phyloP scores from a whole-genome alignment of 2,797 vertebrate species.

The Fundulus diaphanus region DNA sequence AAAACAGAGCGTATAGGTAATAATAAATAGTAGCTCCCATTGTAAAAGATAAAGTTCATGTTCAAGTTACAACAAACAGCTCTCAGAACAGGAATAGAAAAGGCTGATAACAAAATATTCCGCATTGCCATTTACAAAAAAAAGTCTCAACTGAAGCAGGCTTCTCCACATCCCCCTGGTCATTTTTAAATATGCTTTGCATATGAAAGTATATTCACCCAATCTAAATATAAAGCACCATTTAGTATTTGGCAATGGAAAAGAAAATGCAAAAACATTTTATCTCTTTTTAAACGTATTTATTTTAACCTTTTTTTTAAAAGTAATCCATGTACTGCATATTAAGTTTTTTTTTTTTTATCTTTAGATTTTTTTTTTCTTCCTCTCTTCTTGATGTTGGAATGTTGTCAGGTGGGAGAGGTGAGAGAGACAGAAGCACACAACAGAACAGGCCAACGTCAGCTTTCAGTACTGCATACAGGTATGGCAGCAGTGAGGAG shows the following conservation, averaged over 20 bases:
- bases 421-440: slow-evolving; percentile 93
- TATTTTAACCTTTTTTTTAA: slow-evolving; percentile 76
- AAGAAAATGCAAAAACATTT: slow-evolving; percentile 92
- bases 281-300: slow-evolving; percentile 78
- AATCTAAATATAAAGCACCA: slow-evolving; percentile 99
- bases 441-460: slow-evolving; percentile 98
- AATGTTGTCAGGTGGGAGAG: slow-evolving; percentile 94
- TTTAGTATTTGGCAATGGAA: slow-evolving; percentile 99
- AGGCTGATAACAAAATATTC: slow-evolving; percentile 99
- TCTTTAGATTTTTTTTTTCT: slow-evolving; percentile 20
- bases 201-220: slow-evolving; percentile 96
- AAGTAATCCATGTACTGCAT: slow-evolving; percentile 94
- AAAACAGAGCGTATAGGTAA: slow-evolving; percentile 97
- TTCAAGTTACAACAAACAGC: slow-evolving; percentile 99
- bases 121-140: slow-evolving; percentile 99
- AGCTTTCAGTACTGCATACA: slow-evolving; percentile 99
- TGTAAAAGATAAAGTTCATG: slow-evolving; percentile 99
- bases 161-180: slow-evolving; percentile 86
- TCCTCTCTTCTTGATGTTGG: slow-evolving; percentile 86
- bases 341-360: slow-evolving; percentile 82
- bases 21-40: slow-evolving; percentile 99
- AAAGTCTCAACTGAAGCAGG: slow-evolving; percentile 98
- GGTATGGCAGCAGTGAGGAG: slow-evolving; percentile 89
- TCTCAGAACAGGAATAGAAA: slow-evolving; percentile 99
- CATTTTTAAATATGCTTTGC: slow-evolving; percentile 98